Base-by-base conservation (phyloP, 2,113 vertebrate species). In the Strix aluco region DNA sequence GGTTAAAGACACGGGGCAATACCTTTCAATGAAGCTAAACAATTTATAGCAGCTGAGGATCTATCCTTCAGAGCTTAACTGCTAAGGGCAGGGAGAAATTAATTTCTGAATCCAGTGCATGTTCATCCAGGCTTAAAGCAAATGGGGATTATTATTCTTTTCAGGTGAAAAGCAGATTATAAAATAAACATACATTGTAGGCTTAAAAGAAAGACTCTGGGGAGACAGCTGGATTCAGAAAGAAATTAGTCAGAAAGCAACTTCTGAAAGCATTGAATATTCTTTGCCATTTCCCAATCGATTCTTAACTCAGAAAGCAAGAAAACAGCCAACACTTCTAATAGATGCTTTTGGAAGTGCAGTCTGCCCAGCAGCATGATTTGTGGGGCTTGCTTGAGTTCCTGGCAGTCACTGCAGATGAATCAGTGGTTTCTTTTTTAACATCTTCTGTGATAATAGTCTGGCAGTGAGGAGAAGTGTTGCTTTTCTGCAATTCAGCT, bases 361-460 rank as follows among this genome's bases (percentile, higher is more conserved):
- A 92, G 75, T 62, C 82, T 94, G 91, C 87, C 81, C 81, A 90
- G 78, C 94, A 88, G 46, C 3, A 11, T 96, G 96, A 97, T 97
- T 95, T 97, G 95, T 96, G 70, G 72, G 29, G 59, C 74, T 86
- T 95, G 78, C 63, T 90, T 55, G 71, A 95, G 96, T 97, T 97
- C 96, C 95, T 96, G 94, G 96, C 97, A 97, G 81, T 34, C 84
- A 12, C 81, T 95, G 86, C 89, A 94, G 81, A 97, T 94, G 87
- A 97, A 97, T 97, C 93, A 97, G 96, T 93, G 89, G 84, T 88
- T 88, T 81, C 71, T 95, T 95, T 97, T 96, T 81, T 94, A 97
- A 94, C 89, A 86, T 97, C 91, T 77, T 94, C 92, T 90, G 59
- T 77, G 94, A 97, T 95, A 95, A 95, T 54, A 62, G 79, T 11